A percentile compares a stretch with the other conserved stretches of the same genome.
Conservation (phyloP, 2,113 vertebrate genomes). For the Misgurnus anguillicaudatus region DNA sequence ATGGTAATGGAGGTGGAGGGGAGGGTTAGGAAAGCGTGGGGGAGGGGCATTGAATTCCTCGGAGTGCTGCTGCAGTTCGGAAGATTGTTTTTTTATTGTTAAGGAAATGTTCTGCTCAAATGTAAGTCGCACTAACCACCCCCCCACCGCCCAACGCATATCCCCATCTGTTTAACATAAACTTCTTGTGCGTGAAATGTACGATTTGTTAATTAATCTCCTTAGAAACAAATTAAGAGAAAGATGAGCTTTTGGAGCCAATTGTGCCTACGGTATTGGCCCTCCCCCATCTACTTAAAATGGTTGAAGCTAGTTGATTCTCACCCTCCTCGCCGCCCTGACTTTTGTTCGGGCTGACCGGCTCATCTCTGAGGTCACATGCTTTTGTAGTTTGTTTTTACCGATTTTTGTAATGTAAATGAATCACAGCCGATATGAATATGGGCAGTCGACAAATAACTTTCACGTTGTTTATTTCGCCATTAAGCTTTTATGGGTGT, state of each 20-base stretch:
- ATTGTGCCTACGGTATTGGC: slow-evolving; percentile 66
- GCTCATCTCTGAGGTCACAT: slow-evolving; percentile 39
- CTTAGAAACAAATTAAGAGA: slow-evolving; percentile 56
- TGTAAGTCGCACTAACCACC: slow-evolving; percentile 61
- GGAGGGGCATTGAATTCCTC: slow-evolving; percentile 80
- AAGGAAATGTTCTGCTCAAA: slow-evolving; percentile 80
- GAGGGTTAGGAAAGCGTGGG: slow-evolving; percentile 64
- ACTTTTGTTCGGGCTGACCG: slow-evolving; percentile 34
- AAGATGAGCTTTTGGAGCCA: slow-evolving; percentile 51
- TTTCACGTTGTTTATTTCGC: neutral
- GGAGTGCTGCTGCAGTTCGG: slow-evolving; percentile 80
- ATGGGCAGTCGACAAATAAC: neutral
- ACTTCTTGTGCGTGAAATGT: slow-evolving; percentile 61
- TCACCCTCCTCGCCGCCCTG: slow-evolving; percentile 29
- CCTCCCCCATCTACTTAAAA: slow-evolving; percentile 73
- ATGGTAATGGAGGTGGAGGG: slow-evolving; percentile 75
- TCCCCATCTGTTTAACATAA: slow-evolving; percentile 63
- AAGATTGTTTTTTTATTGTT: slow-evolving; percentile 82
- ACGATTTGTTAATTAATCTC: slow-evolving; percentile 60
- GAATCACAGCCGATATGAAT: neutral
- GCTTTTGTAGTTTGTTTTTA: slow-evolving; percentile 34
- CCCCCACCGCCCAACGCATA: slow-evolving; percentile 19
- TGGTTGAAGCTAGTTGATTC: slow-evolving; percentile 59
- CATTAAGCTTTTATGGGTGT: neutral
- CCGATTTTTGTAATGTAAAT: slow-evolving; percentile 25